Percentiles rank a stretch among this genome's conserved stretches.
phyloP scores from a whole-genome alignment of 2,113 vertebrate species.

The Rattus norvegicus region GRCr8 NC_086025.1:59234501-59235000 shows the following conservation, averaged over 20 bases:
- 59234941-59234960: no score
- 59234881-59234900: no score
- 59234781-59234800: background rate
- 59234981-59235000: no score
- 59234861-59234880: no score
- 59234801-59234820: background rate
- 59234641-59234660: no score
- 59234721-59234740: no score
- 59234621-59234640: background rate
- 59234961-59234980: no score
- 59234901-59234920: no score
- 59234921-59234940: no score
- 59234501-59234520: background rate
- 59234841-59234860: background rate
- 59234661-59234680: background rate
- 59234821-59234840: background rate
- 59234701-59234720: background rate
- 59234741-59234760: background rate
- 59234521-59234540: slow-evolving; percentile 45
- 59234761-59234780: background rate
- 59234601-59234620: background rate
- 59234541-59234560: background rate
- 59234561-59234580: background rate
- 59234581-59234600: background rate
- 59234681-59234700: background rate